A percentile compares a stretch with the other conserved stretches of the same genome.
phyloP scores from a whole-genome alignment of 2,888 invertebrate genomes.

The Drymonia ruficornis region DNA sequence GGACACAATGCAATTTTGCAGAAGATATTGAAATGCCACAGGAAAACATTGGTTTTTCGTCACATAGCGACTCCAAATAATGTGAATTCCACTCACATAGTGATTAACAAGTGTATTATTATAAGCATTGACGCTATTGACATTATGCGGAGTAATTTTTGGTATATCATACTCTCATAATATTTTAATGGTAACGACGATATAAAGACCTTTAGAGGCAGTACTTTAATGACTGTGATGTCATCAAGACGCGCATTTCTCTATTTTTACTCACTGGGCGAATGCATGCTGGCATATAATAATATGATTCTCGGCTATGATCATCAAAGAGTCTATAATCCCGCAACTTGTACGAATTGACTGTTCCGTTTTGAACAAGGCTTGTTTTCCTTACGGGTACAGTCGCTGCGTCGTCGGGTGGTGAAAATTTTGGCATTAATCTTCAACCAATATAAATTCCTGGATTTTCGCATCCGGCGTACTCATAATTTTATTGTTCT shows the following conservation, averaged over 20 bases:
- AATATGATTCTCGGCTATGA: slow-evolving; percentile 17
- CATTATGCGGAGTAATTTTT: neutral
- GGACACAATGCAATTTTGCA: too few species aligned
- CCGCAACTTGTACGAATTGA: slow-evolving; percentile 12
- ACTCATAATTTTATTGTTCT: neutral
- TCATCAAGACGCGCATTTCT: slow-evolving; percentile 15
- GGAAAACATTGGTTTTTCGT: too few species aligned
- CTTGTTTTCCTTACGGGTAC: slow-evolving; percentile 6
- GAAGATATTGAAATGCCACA: too few species aligned
- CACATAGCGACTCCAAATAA: too few species aligned
- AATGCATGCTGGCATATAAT: slow-evolving; percentile 9
- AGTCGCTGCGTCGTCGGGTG: neutral
- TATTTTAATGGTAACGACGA: slow-evolving; percentile 11
- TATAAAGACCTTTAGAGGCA: slow-evolving; percentile 13
- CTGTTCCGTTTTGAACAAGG: slow-evolving; percentile 12
- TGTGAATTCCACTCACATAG: too few species aligned
- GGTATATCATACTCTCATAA: slow-evolving; percentile 3
- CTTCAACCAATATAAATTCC: neutral
- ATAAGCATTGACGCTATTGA: too few species aligned
- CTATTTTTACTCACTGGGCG: slow-evolving; percentile 21
- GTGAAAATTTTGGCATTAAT: neutral
- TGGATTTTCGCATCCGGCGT: too few species aligned
- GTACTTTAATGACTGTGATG: slow-evolving; percentile 15
- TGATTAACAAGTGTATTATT: too few species aligned
- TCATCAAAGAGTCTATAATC: slow-evolving; percentile 22